Percentiles rank a stretch among this genome's conserved stretches.
phyloP scores from a whole-genome alignment of 1,140 invertebrate species.

The Atta colombica region DNA sequence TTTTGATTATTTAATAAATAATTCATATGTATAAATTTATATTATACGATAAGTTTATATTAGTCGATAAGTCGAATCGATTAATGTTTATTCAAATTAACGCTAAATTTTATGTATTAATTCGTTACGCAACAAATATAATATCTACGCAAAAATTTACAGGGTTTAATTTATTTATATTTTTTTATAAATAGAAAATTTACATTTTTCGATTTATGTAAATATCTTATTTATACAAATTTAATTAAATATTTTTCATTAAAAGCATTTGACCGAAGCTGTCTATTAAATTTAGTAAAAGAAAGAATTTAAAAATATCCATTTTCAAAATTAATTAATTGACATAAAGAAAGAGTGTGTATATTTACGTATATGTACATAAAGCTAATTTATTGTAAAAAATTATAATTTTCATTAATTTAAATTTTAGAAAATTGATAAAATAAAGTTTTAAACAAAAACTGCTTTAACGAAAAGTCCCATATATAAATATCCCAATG shows the following conservation, averaged over 20 bases:
- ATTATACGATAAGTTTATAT: not conserved
- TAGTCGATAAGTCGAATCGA: not conserved
- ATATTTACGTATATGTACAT: not conserved
- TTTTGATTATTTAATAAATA: not conserved
- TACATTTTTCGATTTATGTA: not conserved
- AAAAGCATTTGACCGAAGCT: not conserved
- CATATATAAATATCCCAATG: conserved; percentile 28
- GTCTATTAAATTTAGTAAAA: not conserved
- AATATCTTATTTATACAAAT: not conserved
- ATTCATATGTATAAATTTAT: not conserved
- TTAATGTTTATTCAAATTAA: not conserved
- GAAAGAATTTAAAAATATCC: not conserved
- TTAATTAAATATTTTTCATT: not conserved
- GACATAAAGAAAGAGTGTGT: not conserved
- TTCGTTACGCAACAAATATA: not conserved
- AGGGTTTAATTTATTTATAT: not conserved
- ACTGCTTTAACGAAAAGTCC: not conserved
- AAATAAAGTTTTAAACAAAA: conserved; percentile 14
- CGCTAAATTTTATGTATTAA: not conserved
- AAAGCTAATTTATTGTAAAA: not conserved
- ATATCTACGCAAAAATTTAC: not conserved
- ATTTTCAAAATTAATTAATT: conserved; percentile 15
- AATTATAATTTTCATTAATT: conserved; percentile 36
- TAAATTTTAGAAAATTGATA: not conserved
- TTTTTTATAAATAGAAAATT: not conserved